Evolutionary conservation across 2,888 invertebrate genomes (phyloP).

Genomic region (Agrenia bidenticulata): DNA sequence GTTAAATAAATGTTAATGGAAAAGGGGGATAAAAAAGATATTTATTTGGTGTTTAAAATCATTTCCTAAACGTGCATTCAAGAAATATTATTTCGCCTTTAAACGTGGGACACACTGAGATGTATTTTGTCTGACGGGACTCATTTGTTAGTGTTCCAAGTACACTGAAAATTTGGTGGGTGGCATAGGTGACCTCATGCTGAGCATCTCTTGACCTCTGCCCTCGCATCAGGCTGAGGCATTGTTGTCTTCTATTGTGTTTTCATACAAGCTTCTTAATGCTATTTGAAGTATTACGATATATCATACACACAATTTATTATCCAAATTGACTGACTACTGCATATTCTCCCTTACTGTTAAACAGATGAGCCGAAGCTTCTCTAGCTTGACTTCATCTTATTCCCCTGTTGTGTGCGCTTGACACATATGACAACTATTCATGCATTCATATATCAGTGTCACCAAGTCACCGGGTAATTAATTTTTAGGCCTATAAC

Average conservation of each 20-base stretch:
- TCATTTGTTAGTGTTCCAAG: constrained; percentile 52
- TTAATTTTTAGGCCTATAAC: not conserved
- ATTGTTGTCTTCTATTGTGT: constrained; percentile 33
- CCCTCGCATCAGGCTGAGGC: constrained; percentile 42
- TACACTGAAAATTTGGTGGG: constrained; percentile 50
- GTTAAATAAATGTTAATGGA: too few species aligned
- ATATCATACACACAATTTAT: constrained; percentile 12
- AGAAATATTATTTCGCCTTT: not conserved
- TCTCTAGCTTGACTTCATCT: not conserved
- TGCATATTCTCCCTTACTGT: not conserved
- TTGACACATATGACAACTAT: too few species aligned
- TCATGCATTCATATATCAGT: not conserved
- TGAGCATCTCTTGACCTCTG: constrained; percentile 50
- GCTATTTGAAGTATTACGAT: constrained; percentile 1
- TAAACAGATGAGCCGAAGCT: not conserved
- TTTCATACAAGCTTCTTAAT: constrained; percentile 22
- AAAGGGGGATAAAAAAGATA: too few species aligned
- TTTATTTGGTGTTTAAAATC: too few species aligned
- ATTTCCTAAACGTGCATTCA: too few species aligned
- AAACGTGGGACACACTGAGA: constrained; percentile 29
- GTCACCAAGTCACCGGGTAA: constrained; percentile 4
- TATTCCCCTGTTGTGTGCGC: not conserved
- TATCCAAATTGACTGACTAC: constrained; percentile 10
- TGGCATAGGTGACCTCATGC: constrained; percentile 52
- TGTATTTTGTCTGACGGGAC: constrained; percentile 50